A percentile compares a stretch with the other conserved stretches of the same genome.
Conservation (phyloP, 92 coral and sea anemone genomes). For the Plumapathes pennacea region DNA sequence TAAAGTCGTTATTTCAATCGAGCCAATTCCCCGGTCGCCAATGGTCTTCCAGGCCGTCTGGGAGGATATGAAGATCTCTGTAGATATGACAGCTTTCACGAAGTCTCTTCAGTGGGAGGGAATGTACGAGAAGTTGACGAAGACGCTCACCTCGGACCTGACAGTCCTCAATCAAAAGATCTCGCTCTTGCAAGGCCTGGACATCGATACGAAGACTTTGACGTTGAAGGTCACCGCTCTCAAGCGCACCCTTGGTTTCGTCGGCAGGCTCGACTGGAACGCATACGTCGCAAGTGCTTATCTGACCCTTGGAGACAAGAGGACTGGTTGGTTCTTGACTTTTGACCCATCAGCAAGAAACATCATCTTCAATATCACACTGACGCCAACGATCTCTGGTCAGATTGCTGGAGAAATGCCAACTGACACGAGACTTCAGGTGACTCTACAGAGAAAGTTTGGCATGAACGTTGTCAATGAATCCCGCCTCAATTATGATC, state of each 20-base stretch:
- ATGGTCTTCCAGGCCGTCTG: conserved; percentile 63
- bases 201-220: conserved; percentile 68
- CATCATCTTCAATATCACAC: conserved; percentile 66
- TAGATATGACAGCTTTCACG: conserved; percentile 66
- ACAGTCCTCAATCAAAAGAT: conserved; percentile 70
- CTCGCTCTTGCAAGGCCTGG: conserved; percentile 55
- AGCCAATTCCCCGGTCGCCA: conserved; percentile 73
- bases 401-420: conserved; percentile 87
- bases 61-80: conserved; percentile 66
- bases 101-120: conserved; percentile 60
- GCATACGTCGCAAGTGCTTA: conserved; percentile 70
- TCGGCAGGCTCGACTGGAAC: conserved; percentile 84
- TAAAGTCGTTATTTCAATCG: conserved; percentile 61
- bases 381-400: conserved; percentile 72
- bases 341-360: conserved; percentile 63
- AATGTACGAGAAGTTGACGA: conserved; percentile 53
- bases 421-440: conserved; percentile 50
- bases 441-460: conserved; percentile 74
- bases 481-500: conserved; percentile 60
- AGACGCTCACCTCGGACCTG: conserved; percentile 63
- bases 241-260: conserved; percentile 67
- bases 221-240: conserved; percentile 41
- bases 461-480: conserved; percentile 72
- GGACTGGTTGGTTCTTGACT: conserved; percentile 71
- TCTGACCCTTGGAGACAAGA: conserved; percentile 53